Evolutionary conservation across 2,797 vertebrate genomes (phyloP).

Genomic region (Glyptemys insculpta): DNA sequence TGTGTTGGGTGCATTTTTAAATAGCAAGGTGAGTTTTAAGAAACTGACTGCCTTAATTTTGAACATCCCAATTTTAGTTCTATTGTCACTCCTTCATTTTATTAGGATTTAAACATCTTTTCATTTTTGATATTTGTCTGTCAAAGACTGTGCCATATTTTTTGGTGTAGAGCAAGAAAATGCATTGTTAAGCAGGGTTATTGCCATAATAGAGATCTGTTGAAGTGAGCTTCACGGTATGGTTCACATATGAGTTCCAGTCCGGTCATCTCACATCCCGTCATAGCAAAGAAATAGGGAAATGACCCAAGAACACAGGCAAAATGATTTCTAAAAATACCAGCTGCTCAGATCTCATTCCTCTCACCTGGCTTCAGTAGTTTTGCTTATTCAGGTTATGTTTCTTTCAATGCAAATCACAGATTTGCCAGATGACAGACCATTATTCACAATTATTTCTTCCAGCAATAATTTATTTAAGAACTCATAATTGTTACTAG

Average conservation of each 20-base stretch:
- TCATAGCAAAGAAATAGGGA: constrained; percentile 50
- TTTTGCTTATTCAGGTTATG: constrained; percentile 74
- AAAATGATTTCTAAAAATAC: constrained; percentile 70
- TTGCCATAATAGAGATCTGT: constrained; percentile 10
- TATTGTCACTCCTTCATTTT: neutral
- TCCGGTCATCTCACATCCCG: constrained; percentile 20
- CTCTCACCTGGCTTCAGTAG: constrained; percentile 46
- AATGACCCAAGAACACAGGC: constrained; percentile 67
- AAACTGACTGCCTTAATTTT: neutral
- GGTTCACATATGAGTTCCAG: neutral
- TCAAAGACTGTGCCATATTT: neutral
- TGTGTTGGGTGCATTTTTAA: neutral
- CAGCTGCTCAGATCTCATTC: constrained; percentile 57
- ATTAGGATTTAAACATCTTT: accelerated
- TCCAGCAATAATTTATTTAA: neutral
- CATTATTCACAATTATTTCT: neutral
- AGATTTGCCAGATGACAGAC: neutral
- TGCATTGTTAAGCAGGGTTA: neutral
- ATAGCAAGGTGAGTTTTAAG: neutral
- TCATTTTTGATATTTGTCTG: neutral
- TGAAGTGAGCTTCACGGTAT: neutral
- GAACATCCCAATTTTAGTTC: neutral
- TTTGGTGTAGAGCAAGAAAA: neutral
- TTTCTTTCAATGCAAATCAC: constrained; percentile 75
- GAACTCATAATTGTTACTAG: neutral